These are phyloP conservation scores for Macrocentrus cingulum DNA, from an alignment of 1,140 invertebrate genomes.

Conservation along the genomic window DNA sequence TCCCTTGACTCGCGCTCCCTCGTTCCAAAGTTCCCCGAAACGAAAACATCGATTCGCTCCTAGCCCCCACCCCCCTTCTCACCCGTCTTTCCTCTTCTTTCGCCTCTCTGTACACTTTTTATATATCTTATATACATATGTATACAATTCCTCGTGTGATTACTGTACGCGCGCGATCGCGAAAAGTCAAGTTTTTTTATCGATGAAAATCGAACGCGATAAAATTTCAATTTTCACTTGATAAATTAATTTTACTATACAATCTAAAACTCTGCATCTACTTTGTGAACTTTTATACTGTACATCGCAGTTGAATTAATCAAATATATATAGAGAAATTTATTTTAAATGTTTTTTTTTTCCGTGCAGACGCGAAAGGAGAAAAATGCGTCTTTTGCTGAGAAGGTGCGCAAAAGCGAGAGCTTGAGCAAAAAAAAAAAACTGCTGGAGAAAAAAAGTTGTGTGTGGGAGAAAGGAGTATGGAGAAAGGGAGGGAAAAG, in stretches of 20 bases:
- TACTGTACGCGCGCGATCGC: conserved; percentile 2
- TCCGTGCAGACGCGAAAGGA: conserved; percentile 15
- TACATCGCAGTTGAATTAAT: too few relatives aligned
- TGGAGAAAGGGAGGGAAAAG: conserved; percentile 13
- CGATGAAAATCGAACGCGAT: conserved; percentile 2
- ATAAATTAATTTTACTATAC: conserved; percentile 3
- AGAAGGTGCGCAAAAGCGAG: conserved; percentile 28
- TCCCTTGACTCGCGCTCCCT: conserved; percentile 20
- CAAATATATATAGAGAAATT: too few relatives aligned
- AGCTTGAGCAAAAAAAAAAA: conserved; percentile 16
- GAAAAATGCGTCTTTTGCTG: conserved; percentile 38
- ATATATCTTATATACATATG: conserved; percentile 6
- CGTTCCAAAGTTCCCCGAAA: conserved; percentile 28
- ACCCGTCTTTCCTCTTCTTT: conserved; percentile 13
- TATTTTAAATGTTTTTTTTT: too few relatives aligned
- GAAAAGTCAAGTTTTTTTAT: conserved; percentile 4
- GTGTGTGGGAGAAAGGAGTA: conserved; percentile 19
- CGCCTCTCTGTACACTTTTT: conserved; percentile 1
- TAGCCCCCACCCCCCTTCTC: conserved; percentile 26
- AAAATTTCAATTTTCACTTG: background rate
- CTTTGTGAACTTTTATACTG: too few relatives aligned
- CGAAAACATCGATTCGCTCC: conserved; percentile 28
- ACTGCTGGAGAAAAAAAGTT: conserved; percentile 15
- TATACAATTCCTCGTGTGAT: conserved; percentile 1
- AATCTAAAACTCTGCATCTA: too few relatives aligned